Evolutionary conservation across 2,888 invertebrate species (phyloP), one percentile per base, ranked within the genome.

Genomic region (Lochmaea crataegi): DNA sequence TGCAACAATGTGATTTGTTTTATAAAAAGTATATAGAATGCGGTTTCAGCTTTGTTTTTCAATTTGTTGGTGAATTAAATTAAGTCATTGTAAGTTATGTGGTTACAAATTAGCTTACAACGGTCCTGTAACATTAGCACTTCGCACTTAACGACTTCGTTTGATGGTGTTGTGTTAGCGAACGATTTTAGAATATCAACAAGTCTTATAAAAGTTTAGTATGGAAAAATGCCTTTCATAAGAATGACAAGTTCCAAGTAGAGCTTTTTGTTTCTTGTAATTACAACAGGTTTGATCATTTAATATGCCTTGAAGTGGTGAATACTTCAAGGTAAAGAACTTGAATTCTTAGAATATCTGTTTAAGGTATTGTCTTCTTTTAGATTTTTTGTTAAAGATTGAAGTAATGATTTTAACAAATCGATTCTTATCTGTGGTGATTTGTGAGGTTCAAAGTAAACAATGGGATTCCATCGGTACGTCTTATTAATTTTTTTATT

Each of bases 101-200:
- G 7, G 10, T 16, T 1, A 58, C 32, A 14, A 32, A 58, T 26
- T 26, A 16, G 9, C 16, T 61, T n/a, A 16, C 18, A 38, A 16
- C 41, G 18, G 60, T 32, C 16, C 18, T 41, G 61, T 5, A 41
- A 16, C 18, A 6, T 18, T n/a, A 18, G 14, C 32, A 14, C 18
- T 18, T n/a, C 11, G 14, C 32, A 14, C 18, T 63, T 63, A n/a
- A 18, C 42, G n/a, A 42, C 16, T 42, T 63, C 18, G 5, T 42
- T 63, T 42, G 61, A 42, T 16, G 41, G 42, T 42, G 41, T 61
- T 63, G 42, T 63, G 3, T 18, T 18, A 2, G 5, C 12, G 2
- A 58, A 18, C 61, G 61, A 63, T 18, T 11, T 12, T 11, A 63
- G 42, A 63, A 63, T 63, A 63, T 42, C 42, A 42, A 63, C 42